Percentiles rank a stretch among this genome's conserved stretches.
Evolutionary conservation across 2,888 invertebrate genomes (phyloP).

Genomic region (Rotaria sp.): DNA sequence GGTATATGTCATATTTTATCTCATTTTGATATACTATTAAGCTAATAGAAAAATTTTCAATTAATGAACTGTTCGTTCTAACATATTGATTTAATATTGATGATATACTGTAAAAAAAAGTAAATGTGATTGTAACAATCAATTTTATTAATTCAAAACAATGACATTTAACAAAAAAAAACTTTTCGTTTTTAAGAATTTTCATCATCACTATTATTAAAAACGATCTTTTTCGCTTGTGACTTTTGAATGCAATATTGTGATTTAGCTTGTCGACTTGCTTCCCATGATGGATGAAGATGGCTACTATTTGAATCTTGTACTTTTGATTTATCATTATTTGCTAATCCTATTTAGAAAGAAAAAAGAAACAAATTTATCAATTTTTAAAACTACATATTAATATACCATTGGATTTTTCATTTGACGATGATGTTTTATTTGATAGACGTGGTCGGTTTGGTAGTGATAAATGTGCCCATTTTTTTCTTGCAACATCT

Average conservation of each 20-base stretch:
- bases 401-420: neutral
- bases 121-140: neutral
- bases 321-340: neutral
- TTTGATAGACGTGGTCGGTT: neutral
- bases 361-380: neutral
- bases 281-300: constrained; percentile 27
- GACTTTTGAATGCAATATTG: neutral
- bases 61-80: too few relatives aligned
- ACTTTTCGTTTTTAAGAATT: neutral
- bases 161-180: neutral
- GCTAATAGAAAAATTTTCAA: too few relatives aligned
- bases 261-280: neutral
- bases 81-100: too few relatives aligned
- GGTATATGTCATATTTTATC: neutral
- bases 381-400: neutral
- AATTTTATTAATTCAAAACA: neutral
- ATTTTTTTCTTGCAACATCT: neutral
- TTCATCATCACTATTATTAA: constrained; percentile 20
- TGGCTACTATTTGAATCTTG: neutral
- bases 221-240: constrained; percentile 20
- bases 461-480: neutral
- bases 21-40: too few relatives aligned
- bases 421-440: neutral
- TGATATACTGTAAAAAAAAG: too few relatives aligned
- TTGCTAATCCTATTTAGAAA: neutral